A percentile compares a stretch with the other conserved stretches of the same genome.
These are phyloP conservation scores for Abramis brama DNA, from an alignment of 2,113 vertebrate species.

Conservation along the genomic window DNA sequence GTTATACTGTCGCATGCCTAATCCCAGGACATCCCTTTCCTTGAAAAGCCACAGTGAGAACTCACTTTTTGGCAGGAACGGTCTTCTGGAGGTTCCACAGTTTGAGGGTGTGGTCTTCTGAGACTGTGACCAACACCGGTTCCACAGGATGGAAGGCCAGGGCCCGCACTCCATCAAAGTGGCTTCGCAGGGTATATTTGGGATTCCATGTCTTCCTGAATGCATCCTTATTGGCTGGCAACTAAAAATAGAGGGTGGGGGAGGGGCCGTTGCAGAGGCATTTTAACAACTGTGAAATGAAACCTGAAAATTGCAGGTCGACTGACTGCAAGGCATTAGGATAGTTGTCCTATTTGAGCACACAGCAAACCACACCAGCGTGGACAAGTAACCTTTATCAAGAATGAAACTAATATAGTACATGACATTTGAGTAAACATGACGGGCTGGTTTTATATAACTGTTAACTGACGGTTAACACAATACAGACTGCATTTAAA, in stretches of 20 bases:
- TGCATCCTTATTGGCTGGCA: conserved; percentile 94
- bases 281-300: conserved; percentile 38
- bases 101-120: conserved; percentile 98
- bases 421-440: conserved; percentile 1
- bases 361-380: neutral
- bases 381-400: conserved; percentile 2
- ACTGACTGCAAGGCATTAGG: neutral
- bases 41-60: conserved; percentile 32
- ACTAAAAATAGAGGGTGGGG: conserved; percentile 70
- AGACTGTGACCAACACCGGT: conserved; percentile 96
- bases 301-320: conserved; percentile 31
- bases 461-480: neutral
- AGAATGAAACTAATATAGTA: conserved; percentile 1
- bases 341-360: conserved; percentile 2
- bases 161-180: conserved; percentile 95
- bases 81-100: conserved; percentile 99
- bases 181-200: conserved; percentile 96
- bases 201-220: conserved; percentile 99
- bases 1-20: no score
- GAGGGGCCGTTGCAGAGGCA: conserved; percentile 43
- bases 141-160: conserved; percentile 97
- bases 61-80: conserved; percentile 98
- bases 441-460: neutral
- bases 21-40: neutral
- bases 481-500: neutral